Conservation (phyloP, 2,888 invertebrate species). For the Diaprepes abbreviatus region DNA sequence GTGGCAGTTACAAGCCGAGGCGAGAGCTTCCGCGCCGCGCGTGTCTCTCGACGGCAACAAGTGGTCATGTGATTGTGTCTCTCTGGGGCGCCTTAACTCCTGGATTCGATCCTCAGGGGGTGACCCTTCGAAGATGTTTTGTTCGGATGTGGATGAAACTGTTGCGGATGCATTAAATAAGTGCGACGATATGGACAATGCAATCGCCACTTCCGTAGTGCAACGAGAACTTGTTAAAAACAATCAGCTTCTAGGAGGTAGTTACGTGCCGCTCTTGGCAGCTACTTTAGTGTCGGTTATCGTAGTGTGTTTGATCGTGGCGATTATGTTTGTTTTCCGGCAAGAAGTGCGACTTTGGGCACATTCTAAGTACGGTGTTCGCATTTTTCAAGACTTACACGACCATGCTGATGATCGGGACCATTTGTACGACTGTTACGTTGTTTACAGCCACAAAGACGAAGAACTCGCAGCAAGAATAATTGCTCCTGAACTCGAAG, state of each 20-base stretch:
- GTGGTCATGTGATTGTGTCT: conserved; percentile 87
- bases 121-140: conserved; percentile 79
- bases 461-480: conserved; percentile 79
- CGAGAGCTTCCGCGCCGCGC: conserved; percentile 73
- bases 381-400: conserved; percentile 76
- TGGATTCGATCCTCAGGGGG: conserved; percentile 79
- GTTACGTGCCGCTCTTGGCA: conserved; percentile 82
- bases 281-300: conserved; percentile 79
- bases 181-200: conserved; percentile 78
- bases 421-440: conserved; percentile 84
- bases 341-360: conserved; percentile 85
- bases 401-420: conserved; percentile 63
- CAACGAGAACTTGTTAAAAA: conserved; percentile 72
- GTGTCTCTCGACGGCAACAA: conserved; percentile 83
- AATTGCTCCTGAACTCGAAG: conserved; percentile 82
- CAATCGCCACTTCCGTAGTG: conserved; percentile 73
- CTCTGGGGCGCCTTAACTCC: conserved; percentile 77
- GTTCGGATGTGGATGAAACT: conserved; percentile 68
- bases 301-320: conserved; percentile 77
- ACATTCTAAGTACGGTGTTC: conserved; percentile 82
- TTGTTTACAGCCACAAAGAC: conserved; percentile 88
- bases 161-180: conserved; percentile 71
- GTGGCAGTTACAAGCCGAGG: conserved; percentile 72
- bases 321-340: conserved; percentile 80
- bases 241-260: conserved; percentile 75